These are phyloP conservation scores for Neolamprologus longior DNA, from an alignment of 2,113 vertebrate genomes.

Conservation along the genomic window DNA sequence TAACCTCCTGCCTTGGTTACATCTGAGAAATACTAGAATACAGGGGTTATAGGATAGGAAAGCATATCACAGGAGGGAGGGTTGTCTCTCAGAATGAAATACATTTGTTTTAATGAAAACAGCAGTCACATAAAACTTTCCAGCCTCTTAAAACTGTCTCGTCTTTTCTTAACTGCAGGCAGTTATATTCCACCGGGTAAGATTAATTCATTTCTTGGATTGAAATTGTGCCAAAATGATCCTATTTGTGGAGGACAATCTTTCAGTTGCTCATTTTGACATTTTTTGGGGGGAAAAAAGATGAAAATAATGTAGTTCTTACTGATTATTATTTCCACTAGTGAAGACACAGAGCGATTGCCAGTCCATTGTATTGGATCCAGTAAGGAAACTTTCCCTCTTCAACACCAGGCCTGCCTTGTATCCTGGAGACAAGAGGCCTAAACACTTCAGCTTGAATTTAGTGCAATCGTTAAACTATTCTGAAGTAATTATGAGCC, in stretches of 20 bases:
- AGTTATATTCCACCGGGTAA: slow-evolving; percentile 18
- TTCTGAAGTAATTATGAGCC: slow-evolving; percentile 60
- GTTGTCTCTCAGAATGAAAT: slow-evolving; percentile 33
- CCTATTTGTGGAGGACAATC: slow-evolving; percentile 29
- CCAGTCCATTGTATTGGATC: not conserved
- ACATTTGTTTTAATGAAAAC: slow-evolving; percentile 43
- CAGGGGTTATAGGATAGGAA: slow-evolving; percentile 7
- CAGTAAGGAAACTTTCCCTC: not conserved
- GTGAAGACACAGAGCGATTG: not conserved
- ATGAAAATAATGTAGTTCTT: slow-evolving; percentile 4
- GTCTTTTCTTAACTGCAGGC: slow-evolving; percentile 28
- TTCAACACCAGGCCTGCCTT: not conserved
- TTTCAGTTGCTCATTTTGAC: slow-evolving; percentile 30
- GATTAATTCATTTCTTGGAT: slow-evolving; percentile 29
- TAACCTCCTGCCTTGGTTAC: not conserved
- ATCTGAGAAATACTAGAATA: not conserved
- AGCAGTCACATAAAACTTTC: slow-evolving; percentile 41
- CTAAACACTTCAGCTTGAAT: slow-evolving; percentile 57
- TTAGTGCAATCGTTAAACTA: slow-evolving; percentile 46
- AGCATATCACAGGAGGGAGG: slow-evolving; percentile 20
- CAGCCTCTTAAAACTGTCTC: slow-evolving; percentile 48
- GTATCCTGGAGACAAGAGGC: slow-evolving; percentile 49
- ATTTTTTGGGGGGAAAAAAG: accelerated
- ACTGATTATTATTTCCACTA: slow-evolving; percentile 20
- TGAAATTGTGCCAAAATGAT: slow-evolving; percentile 25